phyloP scores from a whole-genome alignment of 1,140 invertebrate genomes.

The Oscheius sp. region DNA sequence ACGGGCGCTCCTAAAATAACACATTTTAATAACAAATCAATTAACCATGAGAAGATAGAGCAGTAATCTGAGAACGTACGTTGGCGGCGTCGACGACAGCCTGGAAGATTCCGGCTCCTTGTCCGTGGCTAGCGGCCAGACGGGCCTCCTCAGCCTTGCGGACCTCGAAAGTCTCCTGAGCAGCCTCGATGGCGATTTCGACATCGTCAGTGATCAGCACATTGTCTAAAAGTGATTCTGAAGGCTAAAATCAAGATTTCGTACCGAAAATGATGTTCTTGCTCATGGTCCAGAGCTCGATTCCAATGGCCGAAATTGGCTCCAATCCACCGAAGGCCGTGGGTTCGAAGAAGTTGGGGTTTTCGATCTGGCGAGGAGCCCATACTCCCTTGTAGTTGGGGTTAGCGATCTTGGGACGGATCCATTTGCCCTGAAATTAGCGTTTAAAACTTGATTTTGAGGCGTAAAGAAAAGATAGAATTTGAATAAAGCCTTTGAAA shows the following conservation, averaged over 20 bases:
- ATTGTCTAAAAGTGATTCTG: slow-evolving; percentile 71
- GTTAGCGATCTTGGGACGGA: slow-evolving; percentile 75
- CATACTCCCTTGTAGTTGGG: slow-evolving; percentile 78
- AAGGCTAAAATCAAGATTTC: neutral
- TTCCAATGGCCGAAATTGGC: slow-evolving; percentile 86
- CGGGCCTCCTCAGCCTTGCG: slow-evolving; percentile 77
- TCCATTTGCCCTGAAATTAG: slow-evolving; percentile 89
- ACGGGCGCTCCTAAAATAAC: slow-evolving; percentile 73
- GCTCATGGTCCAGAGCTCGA: slow-evolving; percentile 98
- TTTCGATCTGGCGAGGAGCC: slow-evolving; percentile 86
- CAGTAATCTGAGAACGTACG: neutral
- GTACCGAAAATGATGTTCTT: neutral
- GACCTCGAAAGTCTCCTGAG: slow-evolving; percentile 78
- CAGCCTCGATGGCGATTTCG: slow-evolving; percentile 76
- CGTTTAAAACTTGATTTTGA: neutral
- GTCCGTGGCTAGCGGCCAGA: slow-evolving; percentile 62
- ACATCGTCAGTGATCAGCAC: slow-evolving; percentile 83
- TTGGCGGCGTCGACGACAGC: slow-evolving; percentile 24
- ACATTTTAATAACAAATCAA: neutral
- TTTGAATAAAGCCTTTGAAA: neutral
- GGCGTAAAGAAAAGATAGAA: neutral
- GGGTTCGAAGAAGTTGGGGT: slow-evolving; percentile 94
- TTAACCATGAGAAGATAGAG: neutral
- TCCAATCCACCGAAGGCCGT: slow-evolving; percentile 80
- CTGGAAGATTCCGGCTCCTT: slow-evolving; percentile 14